phyloP scores from a whole-genome alignment of 1,140 invertebrate species.

The Thaumetopoea pityocampa region DNA sequence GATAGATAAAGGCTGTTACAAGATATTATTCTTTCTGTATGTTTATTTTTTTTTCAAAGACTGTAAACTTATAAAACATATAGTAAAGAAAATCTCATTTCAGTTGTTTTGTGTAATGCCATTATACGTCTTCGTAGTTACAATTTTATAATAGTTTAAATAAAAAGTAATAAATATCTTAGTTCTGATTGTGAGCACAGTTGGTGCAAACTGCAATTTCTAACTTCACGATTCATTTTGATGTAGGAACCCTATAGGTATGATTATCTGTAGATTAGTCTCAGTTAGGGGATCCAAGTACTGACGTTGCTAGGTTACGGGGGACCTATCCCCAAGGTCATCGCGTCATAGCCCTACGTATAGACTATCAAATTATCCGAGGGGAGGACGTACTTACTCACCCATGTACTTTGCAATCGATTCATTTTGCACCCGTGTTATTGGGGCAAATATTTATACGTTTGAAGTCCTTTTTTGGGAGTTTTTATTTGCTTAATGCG shows the following conservation, averaged over 20 bases:
- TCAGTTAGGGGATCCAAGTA: conserved; percentile 54
- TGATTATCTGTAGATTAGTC: conserved; percentile 62
- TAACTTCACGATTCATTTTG: conserved; percentile 38
- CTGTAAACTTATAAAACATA: no score
- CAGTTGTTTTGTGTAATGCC: no score
- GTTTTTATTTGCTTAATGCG: background rate
- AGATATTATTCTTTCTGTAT: no score
- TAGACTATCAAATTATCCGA: conserved; percentile 25
- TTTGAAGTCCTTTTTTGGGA: conserved; percentile 11
- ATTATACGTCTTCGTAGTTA: no score
- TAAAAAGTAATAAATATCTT: no score
- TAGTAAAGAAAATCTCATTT: no score
- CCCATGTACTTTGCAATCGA: conserved; percentile 16
- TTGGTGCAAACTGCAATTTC: conserved; percentile 19
- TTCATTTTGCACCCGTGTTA: conserved; percentile 21
- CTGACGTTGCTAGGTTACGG: conserved; percentile 66
- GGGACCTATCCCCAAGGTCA: conserved; percentile 65
- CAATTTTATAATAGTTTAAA: background rate
- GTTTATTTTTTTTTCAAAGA: no score
- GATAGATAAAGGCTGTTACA: no score
- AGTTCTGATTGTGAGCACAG: no score
- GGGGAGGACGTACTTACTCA: no score
- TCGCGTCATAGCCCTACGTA: conserved; percentile 48
- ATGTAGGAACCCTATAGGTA: conserved; percentile 57
- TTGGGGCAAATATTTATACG: conserved; percentile 17